Evolutionary conservation across 2,797 vertebrate genomes (phyloP), one percentile per base, ranked within the genome.

Genomic region (Intellagama lesueurii): DNA sequence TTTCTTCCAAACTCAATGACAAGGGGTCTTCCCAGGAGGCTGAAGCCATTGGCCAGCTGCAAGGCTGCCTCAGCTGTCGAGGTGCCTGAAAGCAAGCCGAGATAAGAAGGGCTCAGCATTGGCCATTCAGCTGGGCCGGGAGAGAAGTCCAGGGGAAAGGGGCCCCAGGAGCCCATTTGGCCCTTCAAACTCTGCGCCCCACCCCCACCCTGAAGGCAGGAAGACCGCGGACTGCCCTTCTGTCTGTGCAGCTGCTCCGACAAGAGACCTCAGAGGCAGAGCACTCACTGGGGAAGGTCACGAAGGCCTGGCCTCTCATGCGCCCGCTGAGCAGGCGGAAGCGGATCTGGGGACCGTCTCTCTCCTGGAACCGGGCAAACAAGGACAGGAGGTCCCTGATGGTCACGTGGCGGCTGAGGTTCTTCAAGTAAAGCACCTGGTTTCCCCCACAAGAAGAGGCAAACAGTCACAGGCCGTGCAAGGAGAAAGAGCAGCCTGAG

Each of bases 401-500:
- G 0, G 97, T 98, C 5, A 98, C 98, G 52, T 95, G 97, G 7
- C 97, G 94, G 86, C 97, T 97, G 94, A 99, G 89, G 95, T 99
- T 99, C 97, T 98, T 99, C 92, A 99, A 92, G 87, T 98, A 99
- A 94, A 99, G 96, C 69, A 99, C 98, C 99, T 99, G 94, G 4
- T 28, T 17, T 35, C 78, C 70, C 83, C 32, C 60, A 64, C 16
- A 64, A 64, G 17, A 92, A 76, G 72, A 92, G 16, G 64, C 76
- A 22, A 30, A 24, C 40, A 1, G 26, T 69, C 44, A 32, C 16
- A 64, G 60, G 19, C 2, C 22, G 60, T 5, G 60, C 16, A 17
- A 19, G 60, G 19, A 35, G n/a, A 6, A 24, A 6, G 17, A 16
- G 7, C 28, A 19, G 85, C 5, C 56, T n/a, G 1, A 14, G 81